Conservation (phyloP, 2,797 vertebrate species). For the Craterocephalus amniculus region DNA sequence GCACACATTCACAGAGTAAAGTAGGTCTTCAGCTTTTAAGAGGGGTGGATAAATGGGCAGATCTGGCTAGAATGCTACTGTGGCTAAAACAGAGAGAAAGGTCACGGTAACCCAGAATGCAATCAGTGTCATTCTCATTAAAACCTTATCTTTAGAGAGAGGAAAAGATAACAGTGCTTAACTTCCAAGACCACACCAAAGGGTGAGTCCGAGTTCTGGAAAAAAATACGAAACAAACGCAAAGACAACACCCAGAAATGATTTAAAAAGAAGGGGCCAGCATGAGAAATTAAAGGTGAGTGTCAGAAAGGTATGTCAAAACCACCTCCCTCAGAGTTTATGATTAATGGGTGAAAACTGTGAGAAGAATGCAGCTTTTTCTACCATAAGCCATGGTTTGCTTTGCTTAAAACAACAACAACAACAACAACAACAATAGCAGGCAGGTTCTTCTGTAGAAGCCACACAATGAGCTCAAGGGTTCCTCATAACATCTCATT, state of each 20-base stretch:
- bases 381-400: slow-evolving; percentile 77
- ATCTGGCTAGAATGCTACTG: slow-evolving; percentile 45
- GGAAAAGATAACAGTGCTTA: slow-evolving; percentile 66
- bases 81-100: slow-evolving; percentile 72
- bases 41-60: slow-evolving; percentile 36
- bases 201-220: slow-evolving; percentile 79
- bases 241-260: slow-evolving; percentile 28
- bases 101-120: slow-evolving; percentile 76
- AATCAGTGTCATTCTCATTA: slow-evolving; percentile 80
- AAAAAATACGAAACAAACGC: slow-evolving; percentile 81
- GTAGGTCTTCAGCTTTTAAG: slow-evolving; percentile 29
- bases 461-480: slow-evolving; percentile 83
- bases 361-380: slow-evolving; percentile 62
- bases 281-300: slow-evolving; percentile 46
- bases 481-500: slow-evolving; percentile 85
- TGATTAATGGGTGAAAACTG: slow-evolving; percentile 71
- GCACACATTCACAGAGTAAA: slow-evolving; percentile 32
- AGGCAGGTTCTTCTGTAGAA: slow-evolving; percentile 77
- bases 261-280: slow-evolving; percentile 53
- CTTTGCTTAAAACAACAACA: slow-evolving; percentile 80
- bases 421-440: slow-evolving; percentile 83
- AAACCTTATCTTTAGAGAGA: slow-evolving; percentile 72
- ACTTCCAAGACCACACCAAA: slow-evolving; percentile 81
- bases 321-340: slow-evolving; percentile 56
- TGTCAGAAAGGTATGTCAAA: slow-evolving; percentile 58